phyloP scores from a whole-genome alignment of 1,140 invertebrate species.

The Belonocnema kinseyi region DNA sequence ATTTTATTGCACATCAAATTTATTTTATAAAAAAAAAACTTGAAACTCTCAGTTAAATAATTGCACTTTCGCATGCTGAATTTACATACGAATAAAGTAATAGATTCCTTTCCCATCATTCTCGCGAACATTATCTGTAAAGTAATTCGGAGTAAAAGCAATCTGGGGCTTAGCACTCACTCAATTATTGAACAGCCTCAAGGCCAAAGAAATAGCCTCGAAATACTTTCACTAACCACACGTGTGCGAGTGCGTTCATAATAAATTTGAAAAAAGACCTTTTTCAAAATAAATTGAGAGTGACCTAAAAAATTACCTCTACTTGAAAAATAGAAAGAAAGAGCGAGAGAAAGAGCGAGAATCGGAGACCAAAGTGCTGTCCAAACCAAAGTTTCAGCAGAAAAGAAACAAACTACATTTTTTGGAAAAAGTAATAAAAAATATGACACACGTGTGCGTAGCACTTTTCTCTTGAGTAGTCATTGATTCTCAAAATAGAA shows the following conservation, averaged over 20 bases:
- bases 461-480: conserved; percentile 13
- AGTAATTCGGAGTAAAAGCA: conserved; percentile 13
- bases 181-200: conserved; percentile 6
- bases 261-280: not conserved
- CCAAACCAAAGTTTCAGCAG: not conserved
- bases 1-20: no score
- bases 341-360: not conserved
- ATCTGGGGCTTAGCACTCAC: not conserved
- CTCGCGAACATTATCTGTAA: conserved; percentile 13
- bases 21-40: no score
- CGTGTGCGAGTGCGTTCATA: conserved; percentile 3
- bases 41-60: not conserved
- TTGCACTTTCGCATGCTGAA: conserved; percentile 1
- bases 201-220: conserved; percentile 13
- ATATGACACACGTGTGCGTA: conserved; percentile 10
- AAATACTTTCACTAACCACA: conserved; percentile 8
- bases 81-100: not conserved
- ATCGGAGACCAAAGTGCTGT: not conserved
- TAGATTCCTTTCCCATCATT: conserved; percentile 7
- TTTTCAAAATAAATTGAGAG: not conserved
- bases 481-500: conserved; percentile 41
- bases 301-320: not conserved
- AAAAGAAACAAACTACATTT: not conserved
- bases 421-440: not conserved
- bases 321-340: not conserved